Evolutionary conservation across 2,113 vertebrate genomes (phyloP).

Genomic region (Axis porcinus): DNA sequence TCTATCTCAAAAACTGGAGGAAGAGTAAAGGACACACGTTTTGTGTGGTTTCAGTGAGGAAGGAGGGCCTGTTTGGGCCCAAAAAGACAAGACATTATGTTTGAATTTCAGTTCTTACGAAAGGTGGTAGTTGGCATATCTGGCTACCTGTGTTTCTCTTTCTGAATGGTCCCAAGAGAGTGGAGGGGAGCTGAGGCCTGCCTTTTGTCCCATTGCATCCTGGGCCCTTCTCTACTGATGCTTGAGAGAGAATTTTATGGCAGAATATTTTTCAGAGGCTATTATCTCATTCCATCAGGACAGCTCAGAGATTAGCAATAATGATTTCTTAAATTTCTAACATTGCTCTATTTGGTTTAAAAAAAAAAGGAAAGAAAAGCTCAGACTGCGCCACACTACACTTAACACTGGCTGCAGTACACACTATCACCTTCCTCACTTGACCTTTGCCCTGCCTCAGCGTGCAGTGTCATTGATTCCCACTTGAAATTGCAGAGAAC

Average conservation of each 20-base stretch:
- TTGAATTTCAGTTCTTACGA: neutral
- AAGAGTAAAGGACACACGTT: neutral
- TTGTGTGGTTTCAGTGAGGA: neutral
- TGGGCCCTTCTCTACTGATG: neutral
- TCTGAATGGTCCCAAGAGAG: neutral
- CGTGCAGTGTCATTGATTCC: neutral
- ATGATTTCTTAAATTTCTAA: slow-evolving; percentile 1
- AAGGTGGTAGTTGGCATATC: neutral
- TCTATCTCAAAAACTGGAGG: neutral
- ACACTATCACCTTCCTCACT: neutral
- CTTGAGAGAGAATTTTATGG: neutral
- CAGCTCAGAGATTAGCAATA: neutral
- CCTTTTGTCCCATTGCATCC: neutral
- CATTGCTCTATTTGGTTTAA: neutral
- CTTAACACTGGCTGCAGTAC: neutral
- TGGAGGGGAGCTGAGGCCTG: neutral
- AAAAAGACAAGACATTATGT: neutral
- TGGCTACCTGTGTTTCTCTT: neutral
- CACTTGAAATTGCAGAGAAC: neutral
- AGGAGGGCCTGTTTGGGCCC: neutral
- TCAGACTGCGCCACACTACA: too few relatives aligned
- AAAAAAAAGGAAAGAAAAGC: neutral
- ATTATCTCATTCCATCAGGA: neutral
- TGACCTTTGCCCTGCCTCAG: neutral
- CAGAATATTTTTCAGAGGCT: neutral